These are phyloP conservation scores for Danio choprae DNA, from an alignment of 2,797 vertebrate species.

Conservation along the genomic window DNA sequence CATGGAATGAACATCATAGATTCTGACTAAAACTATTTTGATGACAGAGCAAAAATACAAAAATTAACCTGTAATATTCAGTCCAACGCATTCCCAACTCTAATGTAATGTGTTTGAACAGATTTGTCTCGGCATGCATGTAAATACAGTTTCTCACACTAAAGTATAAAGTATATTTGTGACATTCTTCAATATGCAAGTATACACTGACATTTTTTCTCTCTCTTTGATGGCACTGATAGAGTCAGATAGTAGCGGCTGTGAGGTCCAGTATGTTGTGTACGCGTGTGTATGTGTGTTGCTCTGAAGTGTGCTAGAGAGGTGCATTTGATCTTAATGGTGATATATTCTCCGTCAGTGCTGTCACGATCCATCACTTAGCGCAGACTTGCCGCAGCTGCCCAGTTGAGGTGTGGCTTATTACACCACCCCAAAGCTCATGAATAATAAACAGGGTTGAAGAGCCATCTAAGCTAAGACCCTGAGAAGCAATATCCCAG, in stretches of 20 bases:
- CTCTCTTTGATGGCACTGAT: constrained; percentile 59
- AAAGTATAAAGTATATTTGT: neutral
- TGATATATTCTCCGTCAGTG: constrained; percentile 90
- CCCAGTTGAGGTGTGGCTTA: constrained; percentile 93
- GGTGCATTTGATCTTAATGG: constrained; percentile 94
- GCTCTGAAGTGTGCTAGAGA: constrained; percentile 75
- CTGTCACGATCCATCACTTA: constrained; percentile 94
- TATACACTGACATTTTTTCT: constrained; percentile 43
- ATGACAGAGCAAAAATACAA: neutral
- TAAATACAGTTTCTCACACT: neutral
- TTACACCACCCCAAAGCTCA: constrained; percentile 87
- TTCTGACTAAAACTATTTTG: neutral
- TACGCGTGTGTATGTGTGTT: constrained; percentile 48
- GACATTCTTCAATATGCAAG: constrained; percentile 5
- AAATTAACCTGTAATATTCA: neutral
- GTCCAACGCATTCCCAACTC: neutral
- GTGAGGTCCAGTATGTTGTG: constrained; percentile 56
- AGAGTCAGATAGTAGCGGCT: constrained; percentile 51
- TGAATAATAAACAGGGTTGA: constrained; percentile 89
- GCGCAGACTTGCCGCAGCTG: constrained; percentile 80
- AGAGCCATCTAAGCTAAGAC: constrained; percentile 80
- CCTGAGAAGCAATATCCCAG: constrained; percentile 60
- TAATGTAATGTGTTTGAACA: neutral
- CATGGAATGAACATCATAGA: neutral
- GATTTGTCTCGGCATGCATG: too few species aligned